Evolutionary conservation across 2,797 vertebrate genomes (phyloP).

Genomic region (Melanotaenia trifasciata): DNA sequence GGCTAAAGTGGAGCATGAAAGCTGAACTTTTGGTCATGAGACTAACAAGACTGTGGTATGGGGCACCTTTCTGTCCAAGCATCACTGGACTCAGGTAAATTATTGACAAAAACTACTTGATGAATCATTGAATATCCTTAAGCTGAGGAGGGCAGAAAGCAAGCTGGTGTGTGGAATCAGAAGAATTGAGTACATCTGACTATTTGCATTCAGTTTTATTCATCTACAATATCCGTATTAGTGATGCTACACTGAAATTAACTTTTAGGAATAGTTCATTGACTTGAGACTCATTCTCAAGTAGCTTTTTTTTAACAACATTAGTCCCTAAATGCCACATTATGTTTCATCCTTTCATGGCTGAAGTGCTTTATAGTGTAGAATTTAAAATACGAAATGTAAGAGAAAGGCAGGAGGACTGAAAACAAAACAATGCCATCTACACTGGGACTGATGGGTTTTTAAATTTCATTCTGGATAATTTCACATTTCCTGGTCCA

Average conservation of each 20-base stretch:
- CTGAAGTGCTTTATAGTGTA: not conserved
- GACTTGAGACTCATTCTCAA: conserved; percentile 23
- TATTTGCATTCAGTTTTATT: not conserved
- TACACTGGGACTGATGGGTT: not conserved
- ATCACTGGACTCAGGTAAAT: conserved; percentile 15
- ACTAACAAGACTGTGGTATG: conserved; percentile 8
- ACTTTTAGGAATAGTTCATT: not conserved
- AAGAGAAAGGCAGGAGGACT: not conserved
- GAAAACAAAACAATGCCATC: not conserved
- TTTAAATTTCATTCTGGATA: not conserved
- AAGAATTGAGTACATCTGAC: not conserved
- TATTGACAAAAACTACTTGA: conserved; percentile 18
- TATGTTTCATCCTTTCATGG: conserved; percentile 8
- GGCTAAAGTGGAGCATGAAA: conserved; percentile 20
- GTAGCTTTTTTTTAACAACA: not conserved
- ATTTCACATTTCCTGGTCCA: conserved; percentile 13
- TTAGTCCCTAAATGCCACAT: not conserved
- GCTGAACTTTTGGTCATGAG: conserved; percentile 26
- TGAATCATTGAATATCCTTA: conserved; percentile 9
- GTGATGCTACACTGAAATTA: not conserved
- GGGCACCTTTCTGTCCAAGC: conserved; percentile 9
- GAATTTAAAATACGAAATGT: not conserved
- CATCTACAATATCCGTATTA: conserved; percentile 1
- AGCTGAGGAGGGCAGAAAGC: not conserved
- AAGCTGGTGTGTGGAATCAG: not conserved